Conservation (phyloP, 2,888 invertebrate genomes). For the Amblyjoppa fuscipennis region DNA sequence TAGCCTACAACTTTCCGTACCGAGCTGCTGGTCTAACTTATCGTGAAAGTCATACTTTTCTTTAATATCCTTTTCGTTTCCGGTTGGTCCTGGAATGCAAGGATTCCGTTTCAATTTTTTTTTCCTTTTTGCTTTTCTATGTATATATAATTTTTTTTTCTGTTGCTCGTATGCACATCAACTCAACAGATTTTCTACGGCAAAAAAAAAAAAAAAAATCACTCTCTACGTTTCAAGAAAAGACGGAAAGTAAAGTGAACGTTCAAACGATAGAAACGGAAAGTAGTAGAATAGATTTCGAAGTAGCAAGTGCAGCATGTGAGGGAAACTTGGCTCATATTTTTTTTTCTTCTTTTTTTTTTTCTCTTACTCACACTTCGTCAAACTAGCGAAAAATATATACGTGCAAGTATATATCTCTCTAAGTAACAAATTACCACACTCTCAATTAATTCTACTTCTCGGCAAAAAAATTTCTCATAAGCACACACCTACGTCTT, state of each 20-base stretch:
- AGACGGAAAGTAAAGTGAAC: slow-evolving; percentile 43
- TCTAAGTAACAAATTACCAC: slow-evolving; percentile 62
- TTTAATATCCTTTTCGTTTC: slow-evolving; percentile 83
- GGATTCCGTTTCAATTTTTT: slow-evolving; percentile 78
- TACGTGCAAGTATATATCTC: slow-evolving; percentile 64
- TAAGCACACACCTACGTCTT: slow-evolving; percentile 67
- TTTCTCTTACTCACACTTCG: slow-evolving; percentile 20
- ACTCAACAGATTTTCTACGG: slow-evolving; percentile 42
- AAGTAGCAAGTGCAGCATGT: slow-evolving; percentile 17
- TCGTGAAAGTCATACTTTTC: slow-evolving; percentile 81
- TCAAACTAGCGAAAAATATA: slow-evolving; percentile 56
- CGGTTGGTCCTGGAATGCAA: slow-evolving; percentile 84
- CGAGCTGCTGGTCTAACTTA: slow-evolving; percentile 82
- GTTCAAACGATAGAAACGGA: background rate
- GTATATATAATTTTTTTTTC: slow-evolving; percentile 7
- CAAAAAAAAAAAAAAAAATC: background rate
- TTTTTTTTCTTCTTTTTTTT: background rate
- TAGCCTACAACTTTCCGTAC: slow-evolving; percentile 83
- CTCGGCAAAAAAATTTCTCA: slow-evolving; percentile 59
- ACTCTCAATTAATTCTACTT: slow-evolving; percentile 63
- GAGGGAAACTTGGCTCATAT: background rate
- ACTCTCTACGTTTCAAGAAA: slow-evolving; percentile 61
- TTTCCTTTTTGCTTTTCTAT: slow-evolving; percentile 42
- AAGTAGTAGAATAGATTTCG: slow-evolving; percentile 16
- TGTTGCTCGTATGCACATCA: slow-evolving; percentile 55